Conservation (phyloP, 2,888 invertebrate genomes). For the Platycnemis pennipes region DNA sequence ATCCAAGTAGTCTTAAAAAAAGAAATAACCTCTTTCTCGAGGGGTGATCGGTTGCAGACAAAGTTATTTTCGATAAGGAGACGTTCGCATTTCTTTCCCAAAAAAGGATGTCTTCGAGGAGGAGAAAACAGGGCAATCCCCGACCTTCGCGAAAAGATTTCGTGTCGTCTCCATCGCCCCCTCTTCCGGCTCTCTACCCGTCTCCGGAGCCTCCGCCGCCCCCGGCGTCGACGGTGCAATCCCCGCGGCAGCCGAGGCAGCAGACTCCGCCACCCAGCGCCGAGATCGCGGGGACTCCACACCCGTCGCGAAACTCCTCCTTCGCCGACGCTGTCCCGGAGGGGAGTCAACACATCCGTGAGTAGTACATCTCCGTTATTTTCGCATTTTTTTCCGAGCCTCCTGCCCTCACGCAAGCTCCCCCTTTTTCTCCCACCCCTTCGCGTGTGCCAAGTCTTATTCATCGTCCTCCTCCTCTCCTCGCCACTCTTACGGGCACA, state of each 20-base stretch:
- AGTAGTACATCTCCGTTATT: conserved; percentile 43
- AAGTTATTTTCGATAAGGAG: not conserved
- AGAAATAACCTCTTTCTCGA: not conserved
- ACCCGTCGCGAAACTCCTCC: not conserved
- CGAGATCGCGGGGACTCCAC: not conserved
- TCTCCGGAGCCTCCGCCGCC: conserved; percentile 30
- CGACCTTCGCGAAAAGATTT: conserved; percentile 38
- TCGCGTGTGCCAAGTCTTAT: not conserved
- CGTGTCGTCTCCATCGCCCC: conserved; percentile 52
- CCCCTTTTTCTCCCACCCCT: not conserved
- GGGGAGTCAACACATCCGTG: not conserved
- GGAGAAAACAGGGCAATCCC: conserved; percentile 65
- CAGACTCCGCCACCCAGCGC: conserved; percentile 30
- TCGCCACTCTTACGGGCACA: not conserved
- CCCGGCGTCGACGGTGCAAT: not conserved
- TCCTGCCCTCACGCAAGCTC: too few relatives aligned
- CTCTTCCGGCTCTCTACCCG: conserved; percentile 8
- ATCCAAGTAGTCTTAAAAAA: not conserved
- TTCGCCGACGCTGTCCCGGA: not conserved
- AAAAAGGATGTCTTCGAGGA: conserved; percentile 48
- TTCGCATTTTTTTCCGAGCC: conserved; percentile 28
- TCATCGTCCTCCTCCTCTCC: not conserved
- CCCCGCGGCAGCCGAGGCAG: conserved; percentile 6
- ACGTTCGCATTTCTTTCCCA: not conserved
- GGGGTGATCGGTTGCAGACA: not conserved